A percentile compares a stretch with the other conserved stretches of the same genome.
phyloP scores from a whole-genome alignment of 2,888 invertebrate genomes.

The Mesopsocus fuscifrons region DNA sequence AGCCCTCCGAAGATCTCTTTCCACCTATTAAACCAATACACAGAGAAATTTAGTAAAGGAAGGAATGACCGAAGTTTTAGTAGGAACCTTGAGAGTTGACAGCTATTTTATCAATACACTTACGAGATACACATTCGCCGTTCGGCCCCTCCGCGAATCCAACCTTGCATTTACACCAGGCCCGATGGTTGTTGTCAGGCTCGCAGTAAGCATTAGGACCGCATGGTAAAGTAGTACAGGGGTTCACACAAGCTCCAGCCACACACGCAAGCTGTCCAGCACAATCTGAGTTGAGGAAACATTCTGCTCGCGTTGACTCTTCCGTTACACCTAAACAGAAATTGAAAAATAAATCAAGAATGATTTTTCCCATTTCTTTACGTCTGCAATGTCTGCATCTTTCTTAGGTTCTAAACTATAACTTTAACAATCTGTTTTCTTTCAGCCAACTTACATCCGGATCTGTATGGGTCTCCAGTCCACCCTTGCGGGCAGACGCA shows the following conservation, averaged over 20 bases:
- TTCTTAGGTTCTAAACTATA: no score
- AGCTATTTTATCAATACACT: slow-evolving; percentile 24
- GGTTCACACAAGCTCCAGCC: slow-evolving; percentile 60
- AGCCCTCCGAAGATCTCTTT: no score
- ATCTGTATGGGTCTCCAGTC: slow-evolving; percentile 68
- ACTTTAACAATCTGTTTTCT: no score
- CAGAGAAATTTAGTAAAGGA: not conserved
- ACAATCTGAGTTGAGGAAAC: slow-evolving; percentile 54
- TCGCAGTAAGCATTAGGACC: slow-evolving; percentile 74
- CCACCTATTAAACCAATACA: no score
- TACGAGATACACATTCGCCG: slow-evolving; percentile 69
- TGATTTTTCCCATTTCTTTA: no score
- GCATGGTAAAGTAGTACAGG: slow-evolving; percentile 58
- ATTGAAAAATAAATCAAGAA: no score
- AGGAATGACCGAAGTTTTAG: no score
- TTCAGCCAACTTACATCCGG: slow-evolving; percentile 62
- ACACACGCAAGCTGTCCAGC: slow-evolving; percentile 61
- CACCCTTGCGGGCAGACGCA: slow-evolving; percentile 71
- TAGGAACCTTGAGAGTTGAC: no score
- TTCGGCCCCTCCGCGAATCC: slow-evolving; percentile 60
- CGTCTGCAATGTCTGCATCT: no score
- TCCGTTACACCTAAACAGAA: slow-evolving; percentile 27
- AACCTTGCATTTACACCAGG: slow-evolving; percentile 72
- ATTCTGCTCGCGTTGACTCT: slow-evolving; percentile 40
- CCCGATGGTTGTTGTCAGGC: slow-evolving; percentile 62